Conservation (phyloP, 2,888 invertebrate species). For the Iselma pallidipennis region DNA sequence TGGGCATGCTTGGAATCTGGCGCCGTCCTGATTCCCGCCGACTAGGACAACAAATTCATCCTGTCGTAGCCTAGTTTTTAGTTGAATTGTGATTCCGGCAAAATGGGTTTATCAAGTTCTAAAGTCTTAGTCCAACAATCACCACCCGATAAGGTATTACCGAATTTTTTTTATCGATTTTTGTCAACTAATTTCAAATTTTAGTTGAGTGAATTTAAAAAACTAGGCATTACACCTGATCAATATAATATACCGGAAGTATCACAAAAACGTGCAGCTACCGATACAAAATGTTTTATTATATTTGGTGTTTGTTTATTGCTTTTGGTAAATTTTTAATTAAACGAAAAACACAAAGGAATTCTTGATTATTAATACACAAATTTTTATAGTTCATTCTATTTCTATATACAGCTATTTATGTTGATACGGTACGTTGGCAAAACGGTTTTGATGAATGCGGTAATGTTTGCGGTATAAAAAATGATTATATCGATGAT, state of each 20-base stretch:
- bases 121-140: background rate
- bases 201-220: slow-evolving; percentile 1
- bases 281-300: slow-evolving; percentile 1
- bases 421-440: slow-evolving; percentile 13
- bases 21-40: background rate
- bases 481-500: slow-evolving; percentile 13
- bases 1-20: background rate
- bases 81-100: background rate
- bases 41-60: no score
- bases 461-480: slow-evolving; percentile 23
- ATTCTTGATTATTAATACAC: background rate
- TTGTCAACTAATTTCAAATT: background rate
- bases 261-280: background rate
- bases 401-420: slow-evolving; percentile 1
- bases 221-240: slow-evolving; percentile 2
- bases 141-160: background rate
- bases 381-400: slow-evolving; percentile 5
- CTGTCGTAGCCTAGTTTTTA: background rate
- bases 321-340: background rate
- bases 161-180: background rate
- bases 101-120: background rate
- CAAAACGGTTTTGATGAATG: slow-evolving; percentile 17
- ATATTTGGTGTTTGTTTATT: background rate
- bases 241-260: slow-evolving; percentile 8
- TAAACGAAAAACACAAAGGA: no score